Evolutionary conservation across 1,140 invertebrate genomes (phyloP).

Genomic region (Neotoxoptera formosana): DNA sequence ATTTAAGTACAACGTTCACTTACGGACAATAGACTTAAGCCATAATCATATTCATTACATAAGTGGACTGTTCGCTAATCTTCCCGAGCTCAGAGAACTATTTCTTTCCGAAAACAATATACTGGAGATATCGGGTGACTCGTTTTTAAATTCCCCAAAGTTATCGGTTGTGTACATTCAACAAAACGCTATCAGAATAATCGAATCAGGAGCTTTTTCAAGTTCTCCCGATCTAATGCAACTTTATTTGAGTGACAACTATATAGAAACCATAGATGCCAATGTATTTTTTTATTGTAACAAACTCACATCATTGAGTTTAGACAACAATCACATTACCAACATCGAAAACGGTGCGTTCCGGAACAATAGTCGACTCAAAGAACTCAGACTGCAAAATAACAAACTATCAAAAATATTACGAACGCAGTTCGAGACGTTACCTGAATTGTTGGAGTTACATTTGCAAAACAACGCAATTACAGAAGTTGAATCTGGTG

Average conservation of each 20-base stretch:
- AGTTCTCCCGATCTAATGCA: constrained; percentile 79
- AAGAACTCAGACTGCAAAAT: constrained; percentile 86
- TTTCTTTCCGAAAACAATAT: constrained; percentile 93
- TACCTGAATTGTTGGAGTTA: constrained; percentile 81
- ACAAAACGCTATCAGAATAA: constrained; percentile 81
- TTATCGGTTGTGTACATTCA: constrained; percentile 86
- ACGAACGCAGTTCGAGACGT: constrained; percentile 79
- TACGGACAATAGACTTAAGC: constrained; percentile 84
- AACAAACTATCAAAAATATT: constrained; percentile 80
- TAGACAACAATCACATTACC: constrained; percentile 89
- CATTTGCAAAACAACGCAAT: constrained; percentile 89
- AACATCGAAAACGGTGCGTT: constrained; percentile 83
- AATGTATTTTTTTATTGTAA: constrained; percentile 77
- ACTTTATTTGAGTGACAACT: constrained; percentile 86
- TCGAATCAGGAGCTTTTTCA: constrained; percentile 77
- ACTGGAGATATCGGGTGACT: constrained; percentile 79
- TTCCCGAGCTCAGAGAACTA: constrained; percentile 78
- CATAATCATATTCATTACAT: constrained; percentile 89
- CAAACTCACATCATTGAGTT: constrained; percentile 81
- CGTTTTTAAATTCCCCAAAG: constrained; percentile 78
- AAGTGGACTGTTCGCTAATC: constrained; percentile 78
- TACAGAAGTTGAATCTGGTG: constrained; percentile 79
- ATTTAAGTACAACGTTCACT: constrained; percentile 76
- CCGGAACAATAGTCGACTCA: constrained; percentile 74
- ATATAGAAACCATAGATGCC: constrained; percentile 77